Percentiles rank a stretch among this genome's conserved stretches.
phyloP scores from a whole-genome alignment of 2,888 invertebrate genomes.

The Lycia hirtaria region DNA sequence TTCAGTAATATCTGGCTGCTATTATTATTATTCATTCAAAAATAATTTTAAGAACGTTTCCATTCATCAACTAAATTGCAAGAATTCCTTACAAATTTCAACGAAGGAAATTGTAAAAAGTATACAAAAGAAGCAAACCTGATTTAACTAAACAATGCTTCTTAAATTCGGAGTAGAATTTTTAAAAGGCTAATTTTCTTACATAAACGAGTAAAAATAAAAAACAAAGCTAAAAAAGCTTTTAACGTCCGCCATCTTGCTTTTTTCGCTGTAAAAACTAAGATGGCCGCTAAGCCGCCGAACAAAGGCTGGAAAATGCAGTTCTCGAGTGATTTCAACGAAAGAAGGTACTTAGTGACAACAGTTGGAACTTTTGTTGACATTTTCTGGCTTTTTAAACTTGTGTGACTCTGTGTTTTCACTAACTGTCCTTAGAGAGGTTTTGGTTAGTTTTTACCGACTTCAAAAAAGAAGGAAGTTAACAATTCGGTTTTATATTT shows the following conservation, averaged over 20 bases:
- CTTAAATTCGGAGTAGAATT: background rate
- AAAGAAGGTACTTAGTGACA: conserved; percentile 31
- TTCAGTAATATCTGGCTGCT: too few species aligned
- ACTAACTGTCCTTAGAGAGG: too few species aligned
- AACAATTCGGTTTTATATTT: too few species aligned
- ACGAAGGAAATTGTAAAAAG: background rate
- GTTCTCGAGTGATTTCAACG: conserved; percentile 37
- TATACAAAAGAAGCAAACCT: background rate
- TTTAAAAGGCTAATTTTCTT: background rate
- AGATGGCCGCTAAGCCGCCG: conserved; percentile 41
- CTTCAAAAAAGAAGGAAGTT: too few species aligned
- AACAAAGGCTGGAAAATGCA: conserved; percentile 36
- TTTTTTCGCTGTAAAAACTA: conserved; percentile 39
- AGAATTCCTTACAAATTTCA: background rate
- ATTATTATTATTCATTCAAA: too few species aligned
- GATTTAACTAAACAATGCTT: too few species aligned
- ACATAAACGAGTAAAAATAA: conserved; percentile 17
- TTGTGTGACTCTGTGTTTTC: too few species aligned
- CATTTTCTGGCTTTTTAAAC: background rate
- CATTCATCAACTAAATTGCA: too few species aligned
- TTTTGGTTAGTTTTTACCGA: too few species aligned
- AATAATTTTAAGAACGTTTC: too few species aligned
- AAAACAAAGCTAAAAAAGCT: conserved; percentile 29
- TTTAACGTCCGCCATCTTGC: conserved; percentile 43
- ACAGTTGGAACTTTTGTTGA: conserved; percentile 21